Percentiles rank a stretch among this genome's conserved stretches.
phyloP scores from a whole-genome alignment of 2,797 vertebrate species.

The Micropoecilia bifurca region DNA sequence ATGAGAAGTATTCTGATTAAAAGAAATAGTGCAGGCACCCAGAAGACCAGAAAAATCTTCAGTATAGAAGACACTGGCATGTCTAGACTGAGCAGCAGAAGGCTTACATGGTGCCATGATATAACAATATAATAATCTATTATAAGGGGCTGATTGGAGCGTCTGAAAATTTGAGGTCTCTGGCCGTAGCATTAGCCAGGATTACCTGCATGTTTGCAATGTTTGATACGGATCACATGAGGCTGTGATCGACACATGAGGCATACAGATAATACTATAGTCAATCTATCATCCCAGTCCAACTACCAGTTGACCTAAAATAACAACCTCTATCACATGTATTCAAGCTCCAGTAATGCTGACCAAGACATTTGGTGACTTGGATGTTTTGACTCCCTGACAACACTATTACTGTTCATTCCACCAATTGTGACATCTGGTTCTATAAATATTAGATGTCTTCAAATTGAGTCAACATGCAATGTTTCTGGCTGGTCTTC shows the following conservation, averaged over 20 bases:
- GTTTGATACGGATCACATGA: neutral
- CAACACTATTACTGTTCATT: neutral
- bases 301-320: neutral
- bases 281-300: neutral
- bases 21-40: neutral
- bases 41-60: neutral
- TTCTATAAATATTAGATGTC: neutral
- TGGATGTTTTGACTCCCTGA: neutral
- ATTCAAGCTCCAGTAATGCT: neutral
- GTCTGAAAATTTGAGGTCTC: neutral
- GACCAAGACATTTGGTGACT: neutral
- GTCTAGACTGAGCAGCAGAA: neutral
- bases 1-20: neutral
- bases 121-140: neutral
- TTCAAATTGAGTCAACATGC: neutral
- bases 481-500: neutral
- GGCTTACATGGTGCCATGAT: neutral
- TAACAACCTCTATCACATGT: neutral
- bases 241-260: neutral
- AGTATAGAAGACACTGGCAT: neutral
- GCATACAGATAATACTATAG: neutral
- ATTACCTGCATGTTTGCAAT: neutral
- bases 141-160: neutral
- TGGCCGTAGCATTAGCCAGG: neutral
- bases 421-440: neutral